Base-by-base conservation (phyloP, 2,888 invertebrate genomes). In the Drosophila anceps region DNA sequence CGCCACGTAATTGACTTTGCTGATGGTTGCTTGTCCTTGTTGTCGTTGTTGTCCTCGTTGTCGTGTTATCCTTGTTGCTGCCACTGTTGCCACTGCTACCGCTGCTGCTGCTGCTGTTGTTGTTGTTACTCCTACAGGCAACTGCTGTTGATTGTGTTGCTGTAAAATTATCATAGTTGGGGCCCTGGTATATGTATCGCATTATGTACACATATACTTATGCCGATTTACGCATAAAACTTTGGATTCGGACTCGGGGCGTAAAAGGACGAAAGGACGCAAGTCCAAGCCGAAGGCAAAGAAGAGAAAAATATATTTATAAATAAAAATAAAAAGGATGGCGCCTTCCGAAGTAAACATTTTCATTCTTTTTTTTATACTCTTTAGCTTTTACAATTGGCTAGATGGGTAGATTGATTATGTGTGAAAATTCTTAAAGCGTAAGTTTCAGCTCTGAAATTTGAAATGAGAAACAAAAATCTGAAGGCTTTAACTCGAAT, bases 151-250 rank as follows among this genome's bases (percentile, higher is more conserved):
- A 73, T 73, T 73, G 73, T 86, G 68, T 80, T 87, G 84, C 88
- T 84, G 50, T 88, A 84, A 85, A 85, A 85, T 88, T 85, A 85
- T 88, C 87, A 84, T 86, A 84, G 66, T 79, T 68, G 69, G 54
- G 54, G 33, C 24, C 24, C 20, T 57, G 27, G 58, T 68, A 69
- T 72, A 73, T 66, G 71, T 74, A 82, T 82, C 77, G 86, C 71
- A 88, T 85, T 84, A 86, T 88, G 84, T 88, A 85, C 84, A 88
- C 84, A 88, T 84, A 81, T 84, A 88, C 86, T 88, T 88, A 85
- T 85, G 86, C 86, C 83, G 85, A 83, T 88, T 85, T 83, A 79
- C 88, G 88, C 82, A 83, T 83, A 80, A 82, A 82, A 88, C 83
- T 85, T 85, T 78, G 81, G 66, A 50, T 33, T 50, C 31, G 33